A percentile compares a stretch with the other conserved stretches of the same genome.
These are phyloP conservation scores for Thaleichthys pacificus DNA, from an alignment of 2,797 vertebrate species.

Conservation along the genomic window DNA sequence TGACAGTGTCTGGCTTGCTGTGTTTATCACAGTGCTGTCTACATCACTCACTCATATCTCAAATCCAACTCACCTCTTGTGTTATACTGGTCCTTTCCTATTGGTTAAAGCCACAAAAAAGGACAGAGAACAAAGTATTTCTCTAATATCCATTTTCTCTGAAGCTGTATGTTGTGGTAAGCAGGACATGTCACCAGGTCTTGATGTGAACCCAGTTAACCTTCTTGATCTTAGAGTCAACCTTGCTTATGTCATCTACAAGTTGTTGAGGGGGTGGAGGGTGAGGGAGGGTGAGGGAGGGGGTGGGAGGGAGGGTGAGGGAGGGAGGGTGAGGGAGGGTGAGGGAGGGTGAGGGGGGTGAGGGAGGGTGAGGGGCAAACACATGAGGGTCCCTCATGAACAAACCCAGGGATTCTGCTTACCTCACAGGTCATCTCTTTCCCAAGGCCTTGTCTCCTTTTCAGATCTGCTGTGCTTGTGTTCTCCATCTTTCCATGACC, in stretches of 20 bases:
- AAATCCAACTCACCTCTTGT: not conserved
- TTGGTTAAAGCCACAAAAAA: not conserved
- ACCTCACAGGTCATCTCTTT: slow-evolving; percentile 40
- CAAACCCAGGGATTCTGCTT: slow-evolving; percentile 50
- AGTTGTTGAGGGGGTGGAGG: not conserved
- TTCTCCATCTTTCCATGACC: slow-evolving; percentile 60
- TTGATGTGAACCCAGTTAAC: not conserved
- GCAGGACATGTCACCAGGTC: too few relatives aligned
- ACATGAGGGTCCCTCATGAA: slow-evolving; percentile 54
- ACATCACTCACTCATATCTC: not conserved
- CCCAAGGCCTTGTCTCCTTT: slow-evolving; percentile 52
- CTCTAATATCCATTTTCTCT: not conserved
- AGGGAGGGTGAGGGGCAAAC: slow-evolving; percentile 7
- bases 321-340: not conserved
- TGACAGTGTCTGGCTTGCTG: slow-evolving; percentile 12
- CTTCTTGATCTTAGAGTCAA: not conserved
- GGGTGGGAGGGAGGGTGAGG: too few relatives aligned
- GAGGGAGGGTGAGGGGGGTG: too few relatives aligned
- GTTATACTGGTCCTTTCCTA: not conserved
- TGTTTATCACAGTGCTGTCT: not conserved
- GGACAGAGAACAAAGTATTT: too few relatives aligned
- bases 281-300: not conserved
- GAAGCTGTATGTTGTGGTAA: not conserved
- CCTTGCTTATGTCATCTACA: not conserved
- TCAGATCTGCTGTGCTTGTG: slow-evolving; percentile 58